These are phyloP conservation scores for Calcarius lapponicus DNA, from an alignment of 2,797 vertebrate species.

Conservation along the genomic window DNA sequence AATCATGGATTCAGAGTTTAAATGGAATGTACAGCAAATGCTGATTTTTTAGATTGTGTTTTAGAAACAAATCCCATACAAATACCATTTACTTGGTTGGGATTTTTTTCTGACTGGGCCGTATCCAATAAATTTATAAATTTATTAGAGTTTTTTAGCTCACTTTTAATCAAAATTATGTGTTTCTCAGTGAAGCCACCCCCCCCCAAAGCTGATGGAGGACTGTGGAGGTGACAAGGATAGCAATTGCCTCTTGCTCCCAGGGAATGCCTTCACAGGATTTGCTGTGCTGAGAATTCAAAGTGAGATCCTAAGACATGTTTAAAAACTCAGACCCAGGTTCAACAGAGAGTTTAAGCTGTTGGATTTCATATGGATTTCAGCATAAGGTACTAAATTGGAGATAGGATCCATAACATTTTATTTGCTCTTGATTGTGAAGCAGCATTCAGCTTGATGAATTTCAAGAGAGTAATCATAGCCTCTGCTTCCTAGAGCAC, in stretches of 20 bases:
- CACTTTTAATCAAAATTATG: not conserved
- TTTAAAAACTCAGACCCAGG: not conserved
- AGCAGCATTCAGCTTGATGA: not conserved
- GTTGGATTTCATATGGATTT: not conserved
- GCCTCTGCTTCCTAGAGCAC: not conserved
- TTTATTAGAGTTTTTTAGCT: not conserved
- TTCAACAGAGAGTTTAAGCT: not conserved
- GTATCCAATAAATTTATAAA: not conserved
- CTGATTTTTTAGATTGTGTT: not conserved
- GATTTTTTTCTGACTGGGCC: not conserved
- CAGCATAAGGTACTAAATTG: not conserved
- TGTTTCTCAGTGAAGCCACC: not conserved
- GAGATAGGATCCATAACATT: not conserved
- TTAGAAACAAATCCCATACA: slow-evolving; percentile 8
- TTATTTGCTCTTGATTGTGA: not conserved
- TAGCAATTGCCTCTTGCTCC: not conserved
- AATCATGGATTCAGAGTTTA: not conserved
- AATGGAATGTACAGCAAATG: not conserved
- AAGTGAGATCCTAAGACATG: not conserved
- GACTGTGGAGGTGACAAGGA: not conserved
- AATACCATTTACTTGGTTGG: not conserved
- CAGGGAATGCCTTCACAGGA: not conserved
- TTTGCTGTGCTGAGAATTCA: not conserved
- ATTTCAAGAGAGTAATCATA: not conserved
- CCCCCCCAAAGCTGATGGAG: not conserved